phyloP scores from a whole-genome alignment of 2,888 invertebrate species.

The Limnephilus lunatus region DNA sequence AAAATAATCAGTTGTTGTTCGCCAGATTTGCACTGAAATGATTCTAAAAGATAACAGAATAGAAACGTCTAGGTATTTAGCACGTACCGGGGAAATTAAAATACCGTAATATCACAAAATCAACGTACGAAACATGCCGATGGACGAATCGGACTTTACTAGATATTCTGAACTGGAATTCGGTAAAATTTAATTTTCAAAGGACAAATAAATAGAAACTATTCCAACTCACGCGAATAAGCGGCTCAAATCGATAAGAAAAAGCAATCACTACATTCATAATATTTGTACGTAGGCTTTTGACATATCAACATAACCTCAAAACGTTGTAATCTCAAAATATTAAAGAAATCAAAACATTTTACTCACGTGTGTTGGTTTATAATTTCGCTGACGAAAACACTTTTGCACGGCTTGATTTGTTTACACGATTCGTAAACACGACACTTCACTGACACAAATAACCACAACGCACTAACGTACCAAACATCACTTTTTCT shows the following conservation, averaged over 20 bases:
- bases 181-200: neutral
- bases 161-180: neutral
- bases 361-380: constrained; percentile 19
- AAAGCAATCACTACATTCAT: neutral
- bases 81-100: neutral
- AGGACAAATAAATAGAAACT: neutral
- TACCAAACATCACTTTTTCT: constrained; percentile 22
- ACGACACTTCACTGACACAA: neutral
- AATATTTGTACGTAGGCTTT: neutral
- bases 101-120: neutral
- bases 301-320: constrained; percentile 28
- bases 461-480: constrained; percentile 15
- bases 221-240: neutral
- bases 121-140: neutral
- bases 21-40: neutral
- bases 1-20: neutral
- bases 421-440: neutral
- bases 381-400: neutral
- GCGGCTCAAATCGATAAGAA: constrained; percentile 7
- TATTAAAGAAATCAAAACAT: neutral
- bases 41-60: neutral
- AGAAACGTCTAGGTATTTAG: neutral
- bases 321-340: neutral
- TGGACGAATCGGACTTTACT: neutral
- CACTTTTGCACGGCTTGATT: neutral